Conservation (phyloP, 2,888 invertebrate genomes). For the Brachyopa scutellaris region DNA sequence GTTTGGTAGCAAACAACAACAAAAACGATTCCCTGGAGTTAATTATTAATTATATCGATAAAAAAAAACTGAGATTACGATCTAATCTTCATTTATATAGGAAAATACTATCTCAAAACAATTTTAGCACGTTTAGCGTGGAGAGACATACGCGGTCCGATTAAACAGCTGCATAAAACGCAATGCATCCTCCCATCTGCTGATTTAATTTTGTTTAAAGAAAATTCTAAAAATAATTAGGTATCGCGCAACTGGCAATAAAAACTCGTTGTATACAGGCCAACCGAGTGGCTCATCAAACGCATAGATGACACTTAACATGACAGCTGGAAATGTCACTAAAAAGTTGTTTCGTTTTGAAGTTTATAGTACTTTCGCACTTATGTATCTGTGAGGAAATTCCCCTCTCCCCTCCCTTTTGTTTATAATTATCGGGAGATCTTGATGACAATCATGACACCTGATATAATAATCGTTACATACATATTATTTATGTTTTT, state of each 20-base stretch:
- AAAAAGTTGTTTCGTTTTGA: conserved; percentile 40
- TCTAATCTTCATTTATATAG: no score
- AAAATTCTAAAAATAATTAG: background rate
- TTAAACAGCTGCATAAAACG: no score
- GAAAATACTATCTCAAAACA: no score
- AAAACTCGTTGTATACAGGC: conserved; percentile 20
- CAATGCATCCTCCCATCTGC: no score
- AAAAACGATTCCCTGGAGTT: background rate
- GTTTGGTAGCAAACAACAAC: no score
- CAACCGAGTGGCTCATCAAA: conserved; percentile 60
- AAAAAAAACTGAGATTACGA: no score
- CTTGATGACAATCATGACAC: conserved; percentile 27
- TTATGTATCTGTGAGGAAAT: background rate
- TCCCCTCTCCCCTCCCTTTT: background rate
- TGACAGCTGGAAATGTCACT: conserved; percentile 61
- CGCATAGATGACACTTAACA: conserved; percentile 54
- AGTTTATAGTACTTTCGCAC: conserved; percentile 34
- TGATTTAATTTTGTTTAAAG: no score
- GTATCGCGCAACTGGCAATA: background rate
- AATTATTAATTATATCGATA: conserved; percentile 2
- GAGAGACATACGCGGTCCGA: no score
- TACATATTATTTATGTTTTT: background rate
- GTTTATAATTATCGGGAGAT: conserved; percentile 32
- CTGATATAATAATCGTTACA: conserved; percentile 23
- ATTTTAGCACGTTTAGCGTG: no score